These are phyloP conservation scores for Boloria selene DNA, from an alignment of 2,888 invertebrate species.

Conservation along the genomic window DNA sequence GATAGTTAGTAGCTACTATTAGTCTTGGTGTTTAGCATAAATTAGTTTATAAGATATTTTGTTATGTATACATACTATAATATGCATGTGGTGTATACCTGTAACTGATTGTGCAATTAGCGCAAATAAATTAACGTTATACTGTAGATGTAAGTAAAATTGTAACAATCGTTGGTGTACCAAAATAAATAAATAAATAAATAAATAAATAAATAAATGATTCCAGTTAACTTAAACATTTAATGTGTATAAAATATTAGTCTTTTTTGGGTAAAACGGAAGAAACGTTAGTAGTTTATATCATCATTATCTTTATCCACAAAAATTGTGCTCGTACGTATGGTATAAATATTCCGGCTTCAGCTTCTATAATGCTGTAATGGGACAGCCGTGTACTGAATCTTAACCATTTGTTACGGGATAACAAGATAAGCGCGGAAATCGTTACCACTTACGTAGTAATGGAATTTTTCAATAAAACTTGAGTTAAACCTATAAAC, in stretches of 20 bases:
- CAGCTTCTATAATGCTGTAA: conserved; percentile 7
- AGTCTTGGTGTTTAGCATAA: too few species aligned
- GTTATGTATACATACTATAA: too few species aligned
- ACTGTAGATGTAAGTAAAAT: too few species aligned
- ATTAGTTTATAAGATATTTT: too few species aligned
- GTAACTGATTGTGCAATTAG: too few species aligned
- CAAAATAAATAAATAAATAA: too few species aligned
- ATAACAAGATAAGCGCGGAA: conserved; percentile 12
- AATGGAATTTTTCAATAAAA: conserved; percentile 21
- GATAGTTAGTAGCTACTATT: too few species aligned
- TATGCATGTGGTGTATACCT: too few species aligned
- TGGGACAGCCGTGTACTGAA: conserved; percentile 17
- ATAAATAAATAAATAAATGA: too few species aligned
- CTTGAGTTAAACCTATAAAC: conserved; percentile 9
- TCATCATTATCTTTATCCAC: conserved; percentile 13
- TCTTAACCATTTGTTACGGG: conserved; percentile 21
- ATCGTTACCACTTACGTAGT: conserved; percentile 16
- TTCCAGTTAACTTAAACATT: conserved; percentile 3
- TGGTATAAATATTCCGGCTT: background rate
- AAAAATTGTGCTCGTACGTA: conserved; percentile 7
- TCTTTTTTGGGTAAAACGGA: conserved; percentile 7
- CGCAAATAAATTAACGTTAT: too few species aligned
- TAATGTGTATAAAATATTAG: conserved; percentile 14
- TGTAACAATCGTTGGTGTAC: too few species aligned
- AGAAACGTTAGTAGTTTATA: conserved; percentile 7